Percentiles rank a stretch among this genome's conserved stretches.
phyloP scores from a whole-genome alignment of 2,888 invertebrate species.

The Nomada flava region DNA sequence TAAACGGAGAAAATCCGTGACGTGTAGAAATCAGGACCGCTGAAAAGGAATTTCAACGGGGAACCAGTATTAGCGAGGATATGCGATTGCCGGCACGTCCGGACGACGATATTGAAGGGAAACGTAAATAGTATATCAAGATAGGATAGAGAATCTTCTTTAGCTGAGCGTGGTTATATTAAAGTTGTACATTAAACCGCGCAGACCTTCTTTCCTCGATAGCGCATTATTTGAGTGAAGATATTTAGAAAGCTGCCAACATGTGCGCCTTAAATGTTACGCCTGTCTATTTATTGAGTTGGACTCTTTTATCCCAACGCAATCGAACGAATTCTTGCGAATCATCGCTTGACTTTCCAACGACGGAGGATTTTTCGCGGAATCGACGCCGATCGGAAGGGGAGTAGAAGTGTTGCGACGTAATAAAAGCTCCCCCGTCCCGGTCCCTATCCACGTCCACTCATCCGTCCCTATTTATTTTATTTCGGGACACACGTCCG shows the following conservation, averaged over 20 bases:
- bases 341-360: background rate
- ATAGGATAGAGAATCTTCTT: background rate
- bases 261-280: no score
- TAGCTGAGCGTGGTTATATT: no score
- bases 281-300: background rate
- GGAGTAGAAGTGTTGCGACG: background rate
- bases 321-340: conserved; percentile 4
- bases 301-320: conserved; percentile 1
- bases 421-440: background rate
- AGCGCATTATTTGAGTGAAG: no score
- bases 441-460: conserved; percentile 4
- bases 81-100: background rate
- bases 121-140: background rate
- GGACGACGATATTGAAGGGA: background rate
- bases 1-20: conserved; percentile 50
- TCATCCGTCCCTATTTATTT: background rate
- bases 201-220: no score
- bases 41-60: conserved; percentile 45
- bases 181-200: no score
- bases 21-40: conserved; percentile 24
- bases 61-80: conserved; percentile 20
- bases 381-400: background rate
- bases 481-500: conserved; percentile 9
- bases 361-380: background rate
- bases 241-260: no score